Conservation (phyloP, 2,113 vertebrate species). For the Mustela nigripes region DNA sequence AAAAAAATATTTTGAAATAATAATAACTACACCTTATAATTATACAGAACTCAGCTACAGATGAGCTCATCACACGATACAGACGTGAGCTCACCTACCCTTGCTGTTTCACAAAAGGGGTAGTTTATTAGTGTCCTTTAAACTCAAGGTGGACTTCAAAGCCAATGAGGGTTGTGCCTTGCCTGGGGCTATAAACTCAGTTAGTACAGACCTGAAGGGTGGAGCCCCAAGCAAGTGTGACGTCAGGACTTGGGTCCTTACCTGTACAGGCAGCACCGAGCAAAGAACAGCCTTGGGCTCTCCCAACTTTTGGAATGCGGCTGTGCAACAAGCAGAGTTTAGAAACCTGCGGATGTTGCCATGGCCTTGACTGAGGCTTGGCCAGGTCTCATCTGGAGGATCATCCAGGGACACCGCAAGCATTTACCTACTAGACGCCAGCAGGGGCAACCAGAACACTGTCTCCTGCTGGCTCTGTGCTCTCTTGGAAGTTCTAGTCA, state of each 20-base stretch:
- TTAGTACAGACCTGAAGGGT: neutral
- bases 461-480: neutral
- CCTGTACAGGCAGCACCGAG: neutral
- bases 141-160: constrained; percentile 60
- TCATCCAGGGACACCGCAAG: neutral
- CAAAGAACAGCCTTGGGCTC: neutral
- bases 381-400: no score
- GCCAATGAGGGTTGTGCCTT: neutral
- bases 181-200: constrained; percentile 5
- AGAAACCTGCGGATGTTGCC: neutral
- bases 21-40: constrained; percentile 71
- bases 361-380: no score
- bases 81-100: constrained; percentile 73
- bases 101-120: neutral
- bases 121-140: neutral
- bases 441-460: neutral
- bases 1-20: constrained; percentile 45
- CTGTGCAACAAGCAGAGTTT: neutral
- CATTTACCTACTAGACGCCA: neutral
- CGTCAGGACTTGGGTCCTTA: neutral
- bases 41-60: constrained; percentile 23
- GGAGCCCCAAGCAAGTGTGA: neutral
- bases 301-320: neutral
- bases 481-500: neutral
- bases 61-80: constrained; percentile 71